Conservation (phyloP, 2,888 invertebrate genomes). For the Keiferia lycopersicella region DNA sequence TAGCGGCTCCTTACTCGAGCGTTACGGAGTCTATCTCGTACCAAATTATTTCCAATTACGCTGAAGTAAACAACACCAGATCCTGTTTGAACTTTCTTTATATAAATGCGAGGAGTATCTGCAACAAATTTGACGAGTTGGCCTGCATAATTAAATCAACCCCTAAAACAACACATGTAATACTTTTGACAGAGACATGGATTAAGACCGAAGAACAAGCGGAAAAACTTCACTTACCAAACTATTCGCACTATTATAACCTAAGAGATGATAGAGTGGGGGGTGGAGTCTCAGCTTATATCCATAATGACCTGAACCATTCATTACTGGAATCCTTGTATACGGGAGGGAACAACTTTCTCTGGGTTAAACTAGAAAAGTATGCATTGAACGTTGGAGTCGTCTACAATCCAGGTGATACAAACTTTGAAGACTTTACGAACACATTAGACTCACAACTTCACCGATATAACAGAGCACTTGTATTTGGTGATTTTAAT, state of each 20-base stretch:
- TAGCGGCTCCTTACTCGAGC: not conserved
- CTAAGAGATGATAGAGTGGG: slow-evolving; percentile 32
- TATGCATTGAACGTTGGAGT: slow-evolving; percentile 33
- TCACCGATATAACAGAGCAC: slow-evolving; percentile 29
- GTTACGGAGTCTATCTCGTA: not conserved
- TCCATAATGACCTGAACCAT: slow-evolving; percentile 35
- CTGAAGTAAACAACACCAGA: slow-evolving; percentile 15
- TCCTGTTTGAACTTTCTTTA: slow-evolving; percentile 34
- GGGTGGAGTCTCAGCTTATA: slow-evolving; percentile 37
- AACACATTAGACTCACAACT: slow-evolving; percentile 30
- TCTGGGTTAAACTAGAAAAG: slow-evolving; percentile 34
- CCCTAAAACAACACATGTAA: slow-evolving; percentile 27
- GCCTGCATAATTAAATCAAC: slow-evolving; percentile 33
- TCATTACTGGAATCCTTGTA: slow-evolving; percentile 28
- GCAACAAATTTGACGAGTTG: slow-evolving; percentile 29
- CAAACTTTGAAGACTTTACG: slow-evolving; percentile 30
- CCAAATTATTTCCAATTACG: slow-evolving; percentile 4
- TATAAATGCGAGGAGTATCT: slow-evolving; percentile 33
- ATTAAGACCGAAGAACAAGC: slow-evolving; percentile 30
- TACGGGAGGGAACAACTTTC: slow-evolving; percentile 33
- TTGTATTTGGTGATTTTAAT: slow-evolving; percentile 34
- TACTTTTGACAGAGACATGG: slow-evolving; percentile 37
- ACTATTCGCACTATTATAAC: slow-evolving; percentile 36
- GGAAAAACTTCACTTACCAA: slow-evolving; percentile 17
- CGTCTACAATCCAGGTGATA: slow-evolving; percentile 34